These are phyloP conservation scores for Accipiter virgatus DNA, from an alignment of 2,113 vertebrate species.

Conservation along the genomic window DNA sequence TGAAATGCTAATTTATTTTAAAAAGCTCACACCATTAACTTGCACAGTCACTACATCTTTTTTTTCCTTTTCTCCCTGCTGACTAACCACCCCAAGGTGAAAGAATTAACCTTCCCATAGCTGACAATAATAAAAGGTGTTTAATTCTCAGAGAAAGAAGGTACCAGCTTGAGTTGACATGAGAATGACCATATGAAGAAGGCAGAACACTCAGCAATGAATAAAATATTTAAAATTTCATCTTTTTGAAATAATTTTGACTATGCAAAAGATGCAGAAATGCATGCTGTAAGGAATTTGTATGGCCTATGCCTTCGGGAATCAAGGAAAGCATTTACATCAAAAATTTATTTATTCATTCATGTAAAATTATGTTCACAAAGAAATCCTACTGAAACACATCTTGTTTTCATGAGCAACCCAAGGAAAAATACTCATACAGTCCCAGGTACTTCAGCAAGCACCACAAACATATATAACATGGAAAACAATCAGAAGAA, in stretches of 20 bases:
- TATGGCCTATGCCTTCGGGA: conserved; percentile 17
- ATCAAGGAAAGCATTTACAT: conserved; percentile 47
- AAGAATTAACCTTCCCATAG: background rate
- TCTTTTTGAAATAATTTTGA: background rate
- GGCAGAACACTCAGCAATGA: background rate
- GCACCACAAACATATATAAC: background rate
- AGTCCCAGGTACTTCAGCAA: background rate
- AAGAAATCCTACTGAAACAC: conserved; percentile 7
- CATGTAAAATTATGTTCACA: conserved; percentile 23
- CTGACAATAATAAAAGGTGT: background rate
- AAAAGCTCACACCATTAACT: background rate
- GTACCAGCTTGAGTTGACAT: background rate
- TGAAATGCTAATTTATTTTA: background rate
- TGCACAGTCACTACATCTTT: background rate
- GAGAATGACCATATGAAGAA: background rate
- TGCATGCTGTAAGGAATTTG: background rate
- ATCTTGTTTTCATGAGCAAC: background rate
- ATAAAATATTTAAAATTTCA: background rate
- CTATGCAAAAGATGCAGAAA: background rate
- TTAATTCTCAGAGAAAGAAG: background rate
- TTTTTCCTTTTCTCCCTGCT: background rate
- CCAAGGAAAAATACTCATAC: background rate
- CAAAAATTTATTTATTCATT: conserved; percentile 62
- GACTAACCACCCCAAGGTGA: background rate
- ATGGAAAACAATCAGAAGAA: background rate